A percentile compares a stretch with the other conserved stretches of the same genome.
Conservation (phyloP, 2,113 vertebrate genomes). For the Ictalurus furcatus region DNA sequence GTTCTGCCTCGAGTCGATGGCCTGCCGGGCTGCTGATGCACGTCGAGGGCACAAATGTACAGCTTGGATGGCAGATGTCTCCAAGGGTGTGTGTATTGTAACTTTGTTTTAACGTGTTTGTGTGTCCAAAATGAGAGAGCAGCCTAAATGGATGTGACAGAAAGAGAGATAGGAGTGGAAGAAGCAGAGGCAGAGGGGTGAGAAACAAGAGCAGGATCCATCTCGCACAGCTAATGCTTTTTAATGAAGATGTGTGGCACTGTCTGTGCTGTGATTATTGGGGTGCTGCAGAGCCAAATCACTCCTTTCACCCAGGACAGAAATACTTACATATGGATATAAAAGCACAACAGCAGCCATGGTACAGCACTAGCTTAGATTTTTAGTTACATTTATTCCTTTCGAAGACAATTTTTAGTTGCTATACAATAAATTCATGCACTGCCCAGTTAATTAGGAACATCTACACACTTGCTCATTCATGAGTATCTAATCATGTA, state of each 20-base stretch:
- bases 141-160: constrained; percentile 56
- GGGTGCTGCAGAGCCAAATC: constrained; percentile 53
- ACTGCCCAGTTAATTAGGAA: background rate
- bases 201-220: constrained; percentile 58
- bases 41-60: constrained; percentile 62
- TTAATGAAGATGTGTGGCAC: constrained; percentile 74
- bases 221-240: constrained; percentile 68
- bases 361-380: background rate
- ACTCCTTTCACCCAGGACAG: constrained; percentile 18
- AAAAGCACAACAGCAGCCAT: background rate
- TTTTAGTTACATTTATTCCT: background rate
- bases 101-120: constrained; percentile 21
- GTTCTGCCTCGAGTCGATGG: constrained; percentile 69
- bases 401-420: background rate
- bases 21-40: constrained; percentile 63
- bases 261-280: constrained; percentile 68
- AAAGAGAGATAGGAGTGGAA: constrained; percentile 42
- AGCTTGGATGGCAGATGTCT: constrained; percentile 44
- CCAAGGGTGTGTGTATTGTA: constrained; percentile 26
- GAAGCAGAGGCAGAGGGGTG: constrained; percentile 50
- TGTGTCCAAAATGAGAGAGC: constrained; percentile 23
- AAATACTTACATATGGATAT: constrained; percentile 7
- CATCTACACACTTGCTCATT: background rate
- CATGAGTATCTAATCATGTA: background rate
- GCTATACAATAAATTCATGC: background rate